Base-by-base conservation (phyloP, 2,113 vertebrate genomes). In the Grallaria varia region DNA sequence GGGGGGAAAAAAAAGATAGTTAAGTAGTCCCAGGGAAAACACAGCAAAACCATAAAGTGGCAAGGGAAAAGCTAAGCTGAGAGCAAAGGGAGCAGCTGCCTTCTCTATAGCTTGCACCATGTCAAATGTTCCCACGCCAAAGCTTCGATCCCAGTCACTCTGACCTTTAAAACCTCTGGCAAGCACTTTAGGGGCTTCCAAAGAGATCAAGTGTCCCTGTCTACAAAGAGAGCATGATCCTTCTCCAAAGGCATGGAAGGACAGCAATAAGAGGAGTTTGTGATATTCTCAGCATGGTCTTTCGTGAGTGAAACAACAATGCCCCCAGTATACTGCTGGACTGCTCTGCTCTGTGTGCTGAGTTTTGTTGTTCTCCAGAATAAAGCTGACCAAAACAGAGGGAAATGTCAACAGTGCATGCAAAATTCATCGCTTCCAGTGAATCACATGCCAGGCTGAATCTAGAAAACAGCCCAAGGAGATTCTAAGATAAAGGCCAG, bases 91-190 rank as follows among this genome's bases (percentile, higher is more conserved):
- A 96, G 58, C 67, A 44, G 79, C 10, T 87, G 72, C 72, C 55
- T 93, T 56, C 40, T 58, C 80, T 75, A 2, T 0, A 44, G 44
- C 37, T 28, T 49, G 72, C 14, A 64, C n/a, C 58, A 30, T 1
- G 8, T 20, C 42, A 67, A 78, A 78, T 2, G 37, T 15, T 78
- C 23, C 67, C 9, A 6, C 0, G 3, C 15, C 85, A 86, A 66
- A 76, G 79, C 85, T 89, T 47, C 0, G 8, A 20, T 22, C 68
- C 30, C 0, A 0, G 47, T 25, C 37, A 84, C 88, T 68, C 69
- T 78, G 93, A 92, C 92, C 90, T 96, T 75, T 39, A n/a, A 72
- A 96, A 86, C 58, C 55, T 37, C 93, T 88, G 93, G 52, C 60
- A 78, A 58, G 33, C 39, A 37, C 87, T 91, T 55, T 7, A 45